Percentiles rank a stretch among this genome's conserved stretches.
These are phyloP conservation scores for Zosterops japonicus DNA, from an alignment of 2,113 vertebrate genomes.

Conservation along the genomic window DNA sequence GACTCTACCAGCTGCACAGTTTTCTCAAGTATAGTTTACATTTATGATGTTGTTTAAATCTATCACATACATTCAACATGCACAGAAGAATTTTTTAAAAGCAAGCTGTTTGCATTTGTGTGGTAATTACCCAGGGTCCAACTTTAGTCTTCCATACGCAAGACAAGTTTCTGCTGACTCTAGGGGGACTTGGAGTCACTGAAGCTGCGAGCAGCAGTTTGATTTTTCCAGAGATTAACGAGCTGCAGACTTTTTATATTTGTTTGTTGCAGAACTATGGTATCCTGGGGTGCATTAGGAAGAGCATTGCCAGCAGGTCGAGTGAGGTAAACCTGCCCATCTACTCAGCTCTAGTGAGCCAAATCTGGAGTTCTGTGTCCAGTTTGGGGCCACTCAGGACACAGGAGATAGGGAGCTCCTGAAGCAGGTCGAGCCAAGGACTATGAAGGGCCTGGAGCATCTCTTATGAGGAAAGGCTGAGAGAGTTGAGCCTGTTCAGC, in stretches of 20 bases:
- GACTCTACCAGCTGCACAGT: conserved; percentile 46
- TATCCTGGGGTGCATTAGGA: neutral
- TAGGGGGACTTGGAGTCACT: neutral
- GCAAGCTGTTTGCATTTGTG: conserved; percentile 4
- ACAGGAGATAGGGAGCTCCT: neutral
- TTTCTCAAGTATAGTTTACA: conserved; percentile 59
- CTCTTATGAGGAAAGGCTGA: neutral
- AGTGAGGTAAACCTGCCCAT: neutral
- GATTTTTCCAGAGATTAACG: neutral
- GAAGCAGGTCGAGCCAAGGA: neutral
- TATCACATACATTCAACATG: conserved; percentile 35
- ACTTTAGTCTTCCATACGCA: neutral
- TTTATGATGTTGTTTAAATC: conserved; percentile 57
- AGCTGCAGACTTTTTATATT: neutral
- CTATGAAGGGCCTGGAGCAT: neutral
- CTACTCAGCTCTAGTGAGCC: neutral
- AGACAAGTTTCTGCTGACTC: neutral
- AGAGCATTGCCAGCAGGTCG: neutral
- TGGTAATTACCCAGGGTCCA: neutral
- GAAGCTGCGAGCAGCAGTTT: neutral
- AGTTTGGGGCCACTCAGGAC: neutral
- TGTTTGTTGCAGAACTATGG: neutral
- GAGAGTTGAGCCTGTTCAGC: neutral
- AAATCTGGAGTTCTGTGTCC: neutral
- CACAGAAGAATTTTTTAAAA: conserved; percentile 36